A percentile compares a stretch with the other conserved stretches of the same genome.
phyloP scores from a whole-genome alignment of 2,113 vertebrate species.

The Potamarius usumacintae region DNA sequence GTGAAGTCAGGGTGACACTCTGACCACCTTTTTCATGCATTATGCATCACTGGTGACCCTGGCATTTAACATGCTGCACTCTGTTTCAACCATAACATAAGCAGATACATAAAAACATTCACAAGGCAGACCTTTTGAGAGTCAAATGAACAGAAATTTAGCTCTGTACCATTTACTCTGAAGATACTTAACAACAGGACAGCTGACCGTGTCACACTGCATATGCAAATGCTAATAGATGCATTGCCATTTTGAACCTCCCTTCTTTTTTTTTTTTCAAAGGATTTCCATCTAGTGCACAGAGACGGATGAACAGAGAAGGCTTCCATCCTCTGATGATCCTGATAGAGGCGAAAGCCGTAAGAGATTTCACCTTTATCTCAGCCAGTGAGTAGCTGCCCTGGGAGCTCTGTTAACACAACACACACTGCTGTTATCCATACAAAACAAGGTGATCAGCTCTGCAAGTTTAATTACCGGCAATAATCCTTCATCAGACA shows the following conservation, averaged over 20 bases:
- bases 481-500: slow-evolving; percentile 11
- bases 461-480: not conserved
- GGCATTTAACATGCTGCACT: slow-evolving; percentile 28
- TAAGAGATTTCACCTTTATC: slow-evolving; percentile 16
- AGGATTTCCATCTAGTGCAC: slow-evolving; percentile 3
- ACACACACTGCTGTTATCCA: not conserved
- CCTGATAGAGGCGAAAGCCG: slow-evolving; percentile 14
- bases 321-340: not conserved
- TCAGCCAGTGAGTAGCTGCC: slow-evolving; percentile 14
- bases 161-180: slow-evolving; percentile 1
- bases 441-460: slow-evolving; percentile 12
- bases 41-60: slow-evolving; percentile 41
- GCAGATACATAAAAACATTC: slow-evolving; percentile 17
- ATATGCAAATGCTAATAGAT: slow-evolving; percentile 20
- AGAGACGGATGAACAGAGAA: not conserved
- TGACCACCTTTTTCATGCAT: slow-evolving; percentile 31
- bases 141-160: not conserved
- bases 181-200: slow-evolving; percentile 4
- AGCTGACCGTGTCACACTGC: not conserved
- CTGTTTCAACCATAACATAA: not conserved
- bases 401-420: slow-evolving; percentile 12
- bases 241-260: not conserved
- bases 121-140: not conserved
- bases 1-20: slow-evolving; percentile 32
- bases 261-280: not conserved